These are phyloP conservation scores for Crotophaga sulcirostris DNA, from an alignment of 2,113 vertebrate species.

Conservation along the genomic window DNA sequence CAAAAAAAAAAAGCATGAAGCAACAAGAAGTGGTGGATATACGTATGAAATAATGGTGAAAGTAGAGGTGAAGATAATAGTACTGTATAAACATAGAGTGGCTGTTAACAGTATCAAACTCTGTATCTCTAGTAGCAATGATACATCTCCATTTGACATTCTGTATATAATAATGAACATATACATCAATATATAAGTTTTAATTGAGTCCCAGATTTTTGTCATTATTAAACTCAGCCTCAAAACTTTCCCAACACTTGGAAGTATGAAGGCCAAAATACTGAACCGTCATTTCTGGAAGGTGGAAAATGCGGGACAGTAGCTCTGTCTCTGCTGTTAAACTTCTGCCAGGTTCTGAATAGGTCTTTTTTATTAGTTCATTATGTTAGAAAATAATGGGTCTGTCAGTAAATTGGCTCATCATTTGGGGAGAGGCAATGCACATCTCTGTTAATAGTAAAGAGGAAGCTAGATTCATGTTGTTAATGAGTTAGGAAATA, in stretches of 20 bases:
- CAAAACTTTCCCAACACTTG: neutral
- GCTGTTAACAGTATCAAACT: neutral
- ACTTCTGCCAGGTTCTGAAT: neutral
- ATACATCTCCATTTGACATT: neutral
- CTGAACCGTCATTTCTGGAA: neutral
- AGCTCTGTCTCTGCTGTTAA: neutral
- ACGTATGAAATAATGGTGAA: neutral
- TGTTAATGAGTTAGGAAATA: constrained; percentile 25
- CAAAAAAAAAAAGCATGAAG: neutral
- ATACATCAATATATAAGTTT: neutral
- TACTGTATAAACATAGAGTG: neutral
- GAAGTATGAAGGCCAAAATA: neutral
- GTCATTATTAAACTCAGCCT: neutral
- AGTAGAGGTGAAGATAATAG: neutral
- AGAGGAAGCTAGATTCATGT: neutral
- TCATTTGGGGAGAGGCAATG: neutral
- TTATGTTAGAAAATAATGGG: neutral
- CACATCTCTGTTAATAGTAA: neutral
- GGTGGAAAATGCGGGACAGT: neutral
- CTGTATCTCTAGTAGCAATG: neutral
- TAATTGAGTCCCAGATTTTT: neutral
- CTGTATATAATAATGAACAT: neutral
- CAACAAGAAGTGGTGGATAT: neutral
- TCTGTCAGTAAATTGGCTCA: neutral
- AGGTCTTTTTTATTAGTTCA: neutral